phyloP scores from a whole-genome alignment of 2,113 vertebrate species.

The Rhea americana region DNA sequence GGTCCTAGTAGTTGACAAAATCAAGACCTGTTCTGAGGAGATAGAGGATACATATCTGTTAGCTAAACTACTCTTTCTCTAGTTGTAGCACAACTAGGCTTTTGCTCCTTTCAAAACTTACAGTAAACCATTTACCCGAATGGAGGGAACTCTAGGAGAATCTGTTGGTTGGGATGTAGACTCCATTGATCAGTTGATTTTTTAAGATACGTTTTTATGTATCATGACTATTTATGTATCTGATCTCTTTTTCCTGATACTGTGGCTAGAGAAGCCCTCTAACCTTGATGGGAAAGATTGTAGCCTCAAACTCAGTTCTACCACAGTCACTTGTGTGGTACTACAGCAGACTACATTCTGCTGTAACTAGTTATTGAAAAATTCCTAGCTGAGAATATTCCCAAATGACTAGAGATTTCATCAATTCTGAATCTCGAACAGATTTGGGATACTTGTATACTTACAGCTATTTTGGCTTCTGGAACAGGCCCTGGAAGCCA shows the following conservation, averaged over 20 bases:
- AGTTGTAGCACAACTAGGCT: conserved; percentile 59
- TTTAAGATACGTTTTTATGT: conserved; percentile 60
- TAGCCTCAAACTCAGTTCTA: neutral
- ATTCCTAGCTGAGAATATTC: neutral
- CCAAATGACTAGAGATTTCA: neutral
- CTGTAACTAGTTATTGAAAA: neutral
- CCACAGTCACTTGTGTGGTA: too few relatives aligned
- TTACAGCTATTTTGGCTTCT: neutral
- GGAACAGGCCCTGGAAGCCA: neutral
- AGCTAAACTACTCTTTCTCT: neutral
- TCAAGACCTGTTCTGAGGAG: neutral
- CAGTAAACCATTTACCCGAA: conserved; percentile 49
- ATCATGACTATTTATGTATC: neutral
- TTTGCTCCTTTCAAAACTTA: conserved; percentile 56
- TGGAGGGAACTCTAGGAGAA: conserved; percentile 26
- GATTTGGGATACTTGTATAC: neutral
- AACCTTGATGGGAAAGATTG: neutral
- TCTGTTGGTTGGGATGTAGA: neutral
- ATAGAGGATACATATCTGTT: neutral
- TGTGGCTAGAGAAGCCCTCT: neutral
- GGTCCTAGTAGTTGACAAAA: neutral
- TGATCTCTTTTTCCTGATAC: neutral
- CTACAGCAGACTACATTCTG: neutral
- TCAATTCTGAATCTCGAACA: neutral
- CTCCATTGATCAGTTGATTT: conserved; percentile 17